Evolutionary conservation across 1,140 invertebrate genomes (phyloP), one percentile per base, ranked within the genome.

Genomic region (Rhopalosiphum maidis): DNA sequence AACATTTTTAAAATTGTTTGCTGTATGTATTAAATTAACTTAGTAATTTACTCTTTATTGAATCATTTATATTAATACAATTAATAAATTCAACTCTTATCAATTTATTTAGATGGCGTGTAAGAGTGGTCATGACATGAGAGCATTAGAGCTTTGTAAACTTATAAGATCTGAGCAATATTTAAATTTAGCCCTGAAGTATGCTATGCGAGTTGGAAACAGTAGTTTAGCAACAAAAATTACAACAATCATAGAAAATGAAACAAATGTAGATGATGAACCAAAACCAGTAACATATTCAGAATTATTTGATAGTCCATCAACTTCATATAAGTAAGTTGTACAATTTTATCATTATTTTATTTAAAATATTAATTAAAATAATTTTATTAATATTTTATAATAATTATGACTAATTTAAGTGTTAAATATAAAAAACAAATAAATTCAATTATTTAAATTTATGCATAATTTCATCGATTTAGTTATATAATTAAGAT

Each of bases 1-100:
- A 95, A 96, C 97, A n/a, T 96, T 98, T 48, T 96, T 99, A 94
- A 98, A 98, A 95, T 95, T 99, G 41, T 99, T 99, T 96, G 98
- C 98, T 37, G 97, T 98, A 95, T 96, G 96, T 95, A 94, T 87
- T 86, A 41, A 89, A 85, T 77, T n/a, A 48, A 41, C 51, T 23
- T 85, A 54, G 25, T 89, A 48, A 41, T 82, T 23, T 51, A 83
- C 37, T 89, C 46, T 51, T n/a, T n/a, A 37, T 22, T 54, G 35
- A n/a, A 54, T 35, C 23, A 88, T 51, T 37, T 22, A 88, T 37
- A 43, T 9, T 68, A 90, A 90, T 48, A 22, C 22, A 86, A 25
- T 23, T 21, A 8, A 37, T 9, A 18, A 30, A 93, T 93, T 86
- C 94, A n/a, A 82, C 88, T 91, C 18, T 54, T 41, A 43, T 91